Base-by-base conservation (phyloP, 1,140 invertebrate genomes). In the Drosophila paulistorum region DNA sequence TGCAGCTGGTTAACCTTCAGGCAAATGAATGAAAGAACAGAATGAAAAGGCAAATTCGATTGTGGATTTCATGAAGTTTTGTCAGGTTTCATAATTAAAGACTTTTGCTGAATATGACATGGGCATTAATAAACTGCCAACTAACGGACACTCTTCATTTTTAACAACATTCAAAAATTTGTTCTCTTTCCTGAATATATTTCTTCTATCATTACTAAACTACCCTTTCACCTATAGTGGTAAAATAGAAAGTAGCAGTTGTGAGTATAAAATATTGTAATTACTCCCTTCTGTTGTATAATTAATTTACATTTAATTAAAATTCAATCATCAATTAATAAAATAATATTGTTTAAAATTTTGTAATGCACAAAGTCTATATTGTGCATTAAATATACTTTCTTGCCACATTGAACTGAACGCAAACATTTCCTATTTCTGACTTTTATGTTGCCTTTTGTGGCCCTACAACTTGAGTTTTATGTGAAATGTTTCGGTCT, bases 391-490 rank as follows among this genome's bases (percentile, higher is more conserved):
- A 68, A 65, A 62, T 55, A 85, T 79, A 81, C 81, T 72, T 81
- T 86, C 67, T 81, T 81, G 68, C 69, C 78, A 78, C 51, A 81
- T 54, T 39, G 37, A 77, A 66, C 67, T 77, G 0, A 68, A 73
- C 26, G 17, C 17, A 51, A 51, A 58, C 71, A 59, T 87, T 86
- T 85, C 82, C 82, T 10, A 68, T 55, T 57, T 65, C 72, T 63
- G 79, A 76, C 79, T 87, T 87, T 85, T 87, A 85, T 85, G 75
- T 79, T 80, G 82, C 75, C 75, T 70, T 81, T 87, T 68, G 78
- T 79, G 70, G 33, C 39, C 5, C 41, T 42, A 30, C 42, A 55
- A 39, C 35, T 65, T 87, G 37, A 61, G 65, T 79, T 86, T 86
- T 83, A 86, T 87, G 83, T 48, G 75, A 62, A 23, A 23, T 64